Base-by-base conservation (phyloP, 1,140 invertebrate genomes). In the Camponotus vicinus region DNA sequence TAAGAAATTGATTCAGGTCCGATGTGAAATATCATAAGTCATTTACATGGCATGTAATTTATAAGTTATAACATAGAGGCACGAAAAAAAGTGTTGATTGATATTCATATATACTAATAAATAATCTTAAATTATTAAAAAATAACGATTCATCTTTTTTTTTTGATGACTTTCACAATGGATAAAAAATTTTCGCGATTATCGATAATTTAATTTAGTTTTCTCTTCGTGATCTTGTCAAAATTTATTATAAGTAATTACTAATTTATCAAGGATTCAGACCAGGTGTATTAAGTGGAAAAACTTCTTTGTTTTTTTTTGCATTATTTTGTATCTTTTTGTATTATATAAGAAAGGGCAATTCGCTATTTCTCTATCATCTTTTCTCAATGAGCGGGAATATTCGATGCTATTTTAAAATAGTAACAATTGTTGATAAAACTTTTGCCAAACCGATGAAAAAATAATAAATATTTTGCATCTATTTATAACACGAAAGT, bases 41-140 rank as follows among this genome's bases (percentile, higher is more conserved):
- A 57, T 79, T 61, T 80, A 91, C 77, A 88, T 85, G 82, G 89
- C 89, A 89, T 92, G 86, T 88, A 91, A 85, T 84, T 90, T 63
- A 64, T 90, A 87, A 89, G 37, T 86, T 89, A 89, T 85, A 85
- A 57, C 13, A 71, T 59, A 78, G 75, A 86, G 70, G 78, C 87
- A 84, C 87, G 84, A 86, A 61, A 86, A 61, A 86, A 70, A 85
- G 27, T 79, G 40, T 88, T 86, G 57, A 78, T 86, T 78, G 52
- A 90, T 84, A 90, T 69, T 85, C 57, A 73, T 70, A 79, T 21
- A 45, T 70, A 82, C n/a, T 37, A 49, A 49, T 49, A 40, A 57
- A n/a, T 7, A 32, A 75, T 5, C 18, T 76, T 79, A 83, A 84
- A 45, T 40, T 49, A 85, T 78, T 42, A 4, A 45, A 55, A 85